Conservation (phyloP, 2,113 vertebrate species). For the Poicephalus gulielmi region DNA sequence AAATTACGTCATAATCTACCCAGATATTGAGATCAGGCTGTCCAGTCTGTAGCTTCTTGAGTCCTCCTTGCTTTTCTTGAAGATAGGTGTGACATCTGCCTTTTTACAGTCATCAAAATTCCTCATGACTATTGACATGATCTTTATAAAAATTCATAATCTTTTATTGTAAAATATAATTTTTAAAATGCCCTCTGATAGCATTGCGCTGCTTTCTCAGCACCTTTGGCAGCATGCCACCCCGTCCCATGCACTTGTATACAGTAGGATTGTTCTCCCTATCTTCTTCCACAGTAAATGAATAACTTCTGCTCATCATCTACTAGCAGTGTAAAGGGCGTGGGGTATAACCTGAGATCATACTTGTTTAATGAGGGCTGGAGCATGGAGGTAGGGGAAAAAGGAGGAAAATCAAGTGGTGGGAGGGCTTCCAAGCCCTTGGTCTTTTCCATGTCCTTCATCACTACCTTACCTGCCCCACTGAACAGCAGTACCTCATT, state of each 20-base stretch:
- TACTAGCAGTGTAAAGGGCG: neutral
- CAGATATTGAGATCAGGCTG: neutral
- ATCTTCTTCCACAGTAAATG: neutral
- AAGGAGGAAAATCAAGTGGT: neutral
- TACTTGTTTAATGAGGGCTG: neutral
- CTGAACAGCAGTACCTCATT: neutral
- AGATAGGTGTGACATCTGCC: neutral
- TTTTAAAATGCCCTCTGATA: neutral
- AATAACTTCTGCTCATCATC: neutral
- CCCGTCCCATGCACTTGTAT: too few relatives aligned
- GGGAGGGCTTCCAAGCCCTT: neutral
- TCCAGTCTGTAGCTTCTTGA: neutral
- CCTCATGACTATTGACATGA: neutral
- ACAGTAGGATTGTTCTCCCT: neutral
- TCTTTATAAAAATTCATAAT: neutral
- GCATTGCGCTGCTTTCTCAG: neutral
- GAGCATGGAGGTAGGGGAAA: neutral
- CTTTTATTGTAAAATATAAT: neutral
- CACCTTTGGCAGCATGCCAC: neutral
- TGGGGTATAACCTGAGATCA: neutral
- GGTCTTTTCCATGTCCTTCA: neutral
- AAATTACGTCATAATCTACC: neutral
- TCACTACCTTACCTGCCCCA: neutral
- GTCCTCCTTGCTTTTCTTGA: neutral
- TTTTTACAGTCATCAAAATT: neutral